phyloP scores from a whole-genome alignment of 2,797 vertebrate species.

The Cossypha polioptera region DNA sequence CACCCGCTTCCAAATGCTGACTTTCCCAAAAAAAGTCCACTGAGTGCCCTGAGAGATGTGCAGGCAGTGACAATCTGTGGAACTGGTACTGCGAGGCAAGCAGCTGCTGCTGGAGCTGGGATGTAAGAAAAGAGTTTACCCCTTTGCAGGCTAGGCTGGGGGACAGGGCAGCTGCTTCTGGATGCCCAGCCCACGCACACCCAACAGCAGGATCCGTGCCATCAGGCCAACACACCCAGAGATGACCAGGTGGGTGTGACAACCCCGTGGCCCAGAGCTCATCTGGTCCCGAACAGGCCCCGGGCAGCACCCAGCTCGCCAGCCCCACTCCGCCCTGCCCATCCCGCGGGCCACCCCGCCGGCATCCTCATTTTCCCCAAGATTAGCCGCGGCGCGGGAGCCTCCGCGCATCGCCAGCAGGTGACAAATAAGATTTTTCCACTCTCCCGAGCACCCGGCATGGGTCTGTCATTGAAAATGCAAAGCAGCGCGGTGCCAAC shows the following conservation, averaged over 20 bases:
- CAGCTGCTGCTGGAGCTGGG: neutral
- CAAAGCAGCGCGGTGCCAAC: slow-evolving; percentile 45
- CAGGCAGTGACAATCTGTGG: neutral
- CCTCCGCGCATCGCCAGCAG: slow-evolving; percentile 56
- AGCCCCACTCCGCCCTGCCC: neutral
- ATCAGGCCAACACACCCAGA: rapidly evolving
- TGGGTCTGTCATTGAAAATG: slow-evolving; percentile 72
- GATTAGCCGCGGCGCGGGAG: slow-evolving; percentile 38
- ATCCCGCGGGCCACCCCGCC: neutral
- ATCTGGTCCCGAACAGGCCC: rapidly evolving
- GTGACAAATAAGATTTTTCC: slow-evolving; percentile 76
- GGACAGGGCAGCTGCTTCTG: neutral
- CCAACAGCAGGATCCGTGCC: neutral
- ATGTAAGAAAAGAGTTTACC: neutral
- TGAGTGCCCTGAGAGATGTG: rapidly evolving
- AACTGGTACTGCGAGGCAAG: neutral
- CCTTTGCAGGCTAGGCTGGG: neutral
- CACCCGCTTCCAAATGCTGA: rapidly evolving
- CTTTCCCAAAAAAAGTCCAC: rapidly evolving
- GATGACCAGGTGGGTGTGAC: neutral
- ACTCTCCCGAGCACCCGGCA: slow-evolving; percentile 70
- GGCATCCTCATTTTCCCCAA: slow-evolving; percentile 41
- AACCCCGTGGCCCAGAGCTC: neutral
- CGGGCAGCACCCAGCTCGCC: rapidly evolving
- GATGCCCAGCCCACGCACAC: rapidly evolving